Evolutionary conservation across 2,888 invertebrate species (phyloP).

Genomic region (Zeuzera pyrina): DNA sequence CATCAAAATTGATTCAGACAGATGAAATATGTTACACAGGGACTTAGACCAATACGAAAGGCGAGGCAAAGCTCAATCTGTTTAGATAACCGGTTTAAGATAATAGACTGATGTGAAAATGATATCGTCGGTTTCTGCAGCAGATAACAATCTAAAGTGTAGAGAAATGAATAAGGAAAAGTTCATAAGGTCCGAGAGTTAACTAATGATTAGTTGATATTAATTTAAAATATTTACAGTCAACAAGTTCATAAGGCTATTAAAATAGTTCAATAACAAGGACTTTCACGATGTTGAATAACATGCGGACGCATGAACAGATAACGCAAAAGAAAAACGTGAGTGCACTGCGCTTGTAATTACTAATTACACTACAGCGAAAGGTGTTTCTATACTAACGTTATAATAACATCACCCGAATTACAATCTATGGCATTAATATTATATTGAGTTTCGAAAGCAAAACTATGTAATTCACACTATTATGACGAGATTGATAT

Average conservation of each 20-base stretch:
- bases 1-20: conserved; percentile 34
- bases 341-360: conserved; percentile 40
- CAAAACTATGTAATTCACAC: conserved; percentile 43
- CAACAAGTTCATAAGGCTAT: conserved; percentile 33
- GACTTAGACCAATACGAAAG: conserved; percentile 27
- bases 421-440: conserved; percentile 58
- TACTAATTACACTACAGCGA: conserved; percentile 56
- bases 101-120: conserved; percentile 35
- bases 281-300: conserved; percentile 49
- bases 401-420: conserved; percentile 48
- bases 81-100: conserved; percentile 31
- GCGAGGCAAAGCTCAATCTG: conserved; percentile 31
- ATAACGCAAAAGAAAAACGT: conserved; percentile 46
- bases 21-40: conserved; percentile 32
- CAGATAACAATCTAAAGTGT: conserved; percentile 15
- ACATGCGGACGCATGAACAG: conserved; percentile 40
- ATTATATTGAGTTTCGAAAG: conserved; percentile 52
- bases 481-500: conserved; percentile 39
- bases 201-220: neutral
- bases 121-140: conserved; percentile 18
- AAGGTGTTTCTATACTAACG: conserved; percentile 45
- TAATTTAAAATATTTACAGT: conserved; percentile 24
- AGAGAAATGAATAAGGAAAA: conserved; percentile 7
- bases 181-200: neutral
- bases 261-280: conserved; percentile 37